A percentile compares a stretch with the other conserved stretches of the same genome.
Evolutionary conservation across 2,797 vertebrate species (phyloP).

Genomic region (Setipinna tenuifilis): DNA sequence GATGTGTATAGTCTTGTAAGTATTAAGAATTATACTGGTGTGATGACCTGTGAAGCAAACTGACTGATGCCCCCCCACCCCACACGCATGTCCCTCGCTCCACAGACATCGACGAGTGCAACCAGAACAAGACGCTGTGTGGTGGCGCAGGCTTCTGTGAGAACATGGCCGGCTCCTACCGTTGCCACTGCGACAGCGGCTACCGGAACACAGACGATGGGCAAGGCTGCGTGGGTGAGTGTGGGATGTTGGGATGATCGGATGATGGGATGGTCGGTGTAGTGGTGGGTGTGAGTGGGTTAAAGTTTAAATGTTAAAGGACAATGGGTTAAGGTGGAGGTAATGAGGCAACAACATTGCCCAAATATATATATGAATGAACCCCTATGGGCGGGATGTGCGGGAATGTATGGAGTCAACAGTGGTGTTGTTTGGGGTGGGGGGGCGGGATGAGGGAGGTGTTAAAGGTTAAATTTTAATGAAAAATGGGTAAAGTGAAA

Average conservation of each 20-base stretch:
- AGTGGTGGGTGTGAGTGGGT: neutral
- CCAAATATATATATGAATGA: too few relatives aligned
- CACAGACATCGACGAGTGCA: slow-evolving; percentile 93
- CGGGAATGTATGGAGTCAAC: too few relatives aligned
- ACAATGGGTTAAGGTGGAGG: neutral
- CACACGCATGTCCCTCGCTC: slow-evolving; percentile 52
- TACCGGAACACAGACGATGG: slow-evolving; percentile 85
- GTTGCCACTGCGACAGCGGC: slow-evolving; percentile 92
- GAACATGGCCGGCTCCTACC: slow-evolving; percentile 88
- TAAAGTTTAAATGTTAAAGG: neutral
- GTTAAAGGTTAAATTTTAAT: too few relatives aligned
- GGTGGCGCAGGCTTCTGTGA: slow-evolving; percentile 89
- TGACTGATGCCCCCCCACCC: neutral
- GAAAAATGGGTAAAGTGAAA: too few relatives aligned
- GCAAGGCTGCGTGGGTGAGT: slow-evolving; percentile 87
- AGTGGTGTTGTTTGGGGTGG: too few relatives aligned
- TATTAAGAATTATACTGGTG: too few relatives aligned
- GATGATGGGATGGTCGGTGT: too few relatives aligned
- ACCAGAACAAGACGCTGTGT: slow-evolving; percentile 82
- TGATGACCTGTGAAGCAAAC: neutral
- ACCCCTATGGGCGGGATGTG: too few relatives aligned
- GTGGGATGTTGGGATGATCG: too few relatives aligned
- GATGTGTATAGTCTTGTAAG: too few relatives aligned
- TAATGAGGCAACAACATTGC: too few relatives aligned
- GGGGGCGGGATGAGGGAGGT: too few relatives aligned